Evolutionary conservation across 2,888 invertebrate species (phyloP).

Genomic region (Microdon myrmicae): DNA sequence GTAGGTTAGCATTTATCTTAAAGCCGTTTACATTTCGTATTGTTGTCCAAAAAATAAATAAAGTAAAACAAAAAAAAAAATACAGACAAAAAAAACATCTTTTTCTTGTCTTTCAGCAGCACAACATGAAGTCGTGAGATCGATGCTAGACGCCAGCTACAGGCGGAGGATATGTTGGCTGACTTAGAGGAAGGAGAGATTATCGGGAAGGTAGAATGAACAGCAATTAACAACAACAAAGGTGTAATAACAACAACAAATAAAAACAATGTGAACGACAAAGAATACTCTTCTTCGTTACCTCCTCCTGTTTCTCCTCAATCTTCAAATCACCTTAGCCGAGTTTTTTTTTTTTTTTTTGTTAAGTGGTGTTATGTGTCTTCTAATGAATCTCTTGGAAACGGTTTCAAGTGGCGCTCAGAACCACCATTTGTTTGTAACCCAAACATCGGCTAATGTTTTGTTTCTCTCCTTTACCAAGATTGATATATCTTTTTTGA

Average conservation of each 20-base stretch:
- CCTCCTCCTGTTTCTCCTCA: slow-evolving; percentile 18
- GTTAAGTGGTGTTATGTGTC: slow-evolving; percentile 6
- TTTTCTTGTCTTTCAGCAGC: slow-evolving; percentile 50
- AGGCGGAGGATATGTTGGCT: background rate
- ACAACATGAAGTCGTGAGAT: slow-evolving; percentile 23
- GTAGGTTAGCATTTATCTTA: slow-evolving; percentile 46
- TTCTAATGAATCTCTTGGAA: slow-evolving; percentile 6
- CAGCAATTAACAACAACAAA: slow-evolving; percentile 30
- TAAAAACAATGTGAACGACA: slow-evolving; percentile 37
- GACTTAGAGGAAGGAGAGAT: slow-evolving; percentile 29
- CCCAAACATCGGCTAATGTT: slow-evolving; percentile 9
- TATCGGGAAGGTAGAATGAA: slow-evolving; percentile 36
- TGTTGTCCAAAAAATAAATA: too few relatives aligned
- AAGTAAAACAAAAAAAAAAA: slow-evolving; percentile 43
- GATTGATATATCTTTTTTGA: slow-evolving; percentile 14
- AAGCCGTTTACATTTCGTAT: slow-evolving; percentile 51
- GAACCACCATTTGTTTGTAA: slow-evolving; percentile 36
- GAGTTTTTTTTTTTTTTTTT: slow-evolving; percentile 5
- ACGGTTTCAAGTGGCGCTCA: slow-evolving; percentile 38
- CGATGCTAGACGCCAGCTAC: slow-evolving; percentile 29
- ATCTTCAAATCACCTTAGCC: too few relatives aligned
- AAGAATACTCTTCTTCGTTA: slow-evolving; percentile 38
- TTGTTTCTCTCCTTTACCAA: slow-evolving; percentile 6
- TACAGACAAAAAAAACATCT: too few relatives aligned
- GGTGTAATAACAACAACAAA: slow-evolving; percentile 44